phyloP scores from a whole-genome alignment of 1,140 invertebrate genomes.

The Ostrea edulis region DNA sequence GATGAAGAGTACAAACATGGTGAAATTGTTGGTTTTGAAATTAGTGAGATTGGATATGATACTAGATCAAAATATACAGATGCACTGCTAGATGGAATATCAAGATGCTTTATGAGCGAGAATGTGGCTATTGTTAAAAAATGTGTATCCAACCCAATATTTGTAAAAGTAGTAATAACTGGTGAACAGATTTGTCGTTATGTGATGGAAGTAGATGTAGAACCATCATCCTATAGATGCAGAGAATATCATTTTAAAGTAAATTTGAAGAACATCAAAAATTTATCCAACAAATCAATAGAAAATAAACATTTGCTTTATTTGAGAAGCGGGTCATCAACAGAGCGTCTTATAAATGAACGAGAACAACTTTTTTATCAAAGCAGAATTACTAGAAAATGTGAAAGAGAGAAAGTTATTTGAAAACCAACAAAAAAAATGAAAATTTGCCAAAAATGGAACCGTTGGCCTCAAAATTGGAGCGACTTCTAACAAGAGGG shows the following conservation, averaged over 20 bases:
- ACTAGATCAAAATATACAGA: constrained; percentile 42
- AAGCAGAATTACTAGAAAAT: background rate
- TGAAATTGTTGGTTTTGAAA: constrained; percentile 36
- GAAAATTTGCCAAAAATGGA: background rate
- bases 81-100: background rate
- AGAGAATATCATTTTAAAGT: constrained; percentile 26
- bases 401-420: background rate
- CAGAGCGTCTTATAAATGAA: background rate
- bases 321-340: constrained; percentile 29
- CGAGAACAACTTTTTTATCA: background rate
- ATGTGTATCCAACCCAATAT: constrained; percentile 48
- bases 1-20: background rate
- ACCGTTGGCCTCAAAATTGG: background rate
- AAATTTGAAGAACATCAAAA: constrained; percentile 32
- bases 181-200: background rate
- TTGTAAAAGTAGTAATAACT: constrained; percentile 34
- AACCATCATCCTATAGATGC: constrained; percentile 39
- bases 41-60: background rate
- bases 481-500: constrained; percentile 16
- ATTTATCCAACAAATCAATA: background rate
- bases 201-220: constrained; percentile 55
- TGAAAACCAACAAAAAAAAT: constrained; percentile 40
- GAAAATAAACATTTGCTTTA: constrained; percentile 13
- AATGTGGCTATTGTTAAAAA: background rate
- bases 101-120: constrained; percentile 9